Evolutionary conservation across 2,888 invertebrate species (phyloP).

Genomic region (Xanthostigma xanthostigma): DNA sequence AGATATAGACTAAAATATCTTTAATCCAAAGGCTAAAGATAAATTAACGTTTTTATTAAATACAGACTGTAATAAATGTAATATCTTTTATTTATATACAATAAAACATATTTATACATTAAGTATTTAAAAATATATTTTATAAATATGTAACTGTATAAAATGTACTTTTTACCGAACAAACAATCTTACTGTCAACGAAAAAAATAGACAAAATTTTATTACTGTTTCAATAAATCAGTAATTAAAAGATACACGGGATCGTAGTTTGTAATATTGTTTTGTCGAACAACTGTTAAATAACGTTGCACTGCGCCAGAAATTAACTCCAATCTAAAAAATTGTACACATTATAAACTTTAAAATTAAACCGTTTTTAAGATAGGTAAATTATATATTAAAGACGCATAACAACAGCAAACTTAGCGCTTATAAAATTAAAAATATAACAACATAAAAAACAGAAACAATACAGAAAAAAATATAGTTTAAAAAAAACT

Average conservation of each 20-base stretch:
- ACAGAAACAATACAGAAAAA: background rate
- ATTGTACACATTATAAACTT: background rate
- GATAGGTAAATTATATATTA: too few relatives aligned
- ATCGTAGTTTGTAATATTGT: constrained; percentile 75
- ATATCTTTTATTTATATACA: too few relatives aligned
- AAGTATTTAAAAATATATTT: too few relatives aligned
- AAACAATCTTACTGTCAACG: too few relatives aligned
- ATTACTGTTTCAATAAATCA: constrained; percentile 48
- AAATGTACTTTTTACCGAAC: too few relatives aligned
- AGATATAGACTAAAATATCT: too few relatives aligned
- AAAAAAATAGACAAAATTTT: background rate
- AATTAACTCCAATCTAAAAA: constrained; percentile 56
- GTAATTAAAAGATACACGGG: constrained; percentile 78
- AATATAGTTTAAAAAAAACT: too few relatives aligned
- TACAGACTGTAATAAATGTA: too few relatives aligned
- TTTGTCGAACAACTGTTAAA: constrained; percentile 64
- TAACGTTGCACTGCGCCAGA: constrained; percentile 84
- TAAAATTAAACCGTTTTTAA: background rate
- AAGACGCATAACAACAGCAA: background rate
- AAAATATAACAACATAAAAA: background rate
- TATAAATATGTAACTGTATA: too few relatives aligned
- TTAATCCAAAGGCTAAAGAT: too few relatives aligned
- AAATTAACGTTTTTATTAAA: too few relatives aligned
- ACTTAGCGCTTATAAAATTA: background rate
- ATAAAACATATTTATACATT: too few relatives aligned